These are phyloP conservation scores for Steinernema scapterisci DNA, from an alignment of 2,888 invertebrate species.

Conservation along the genomic window DNA sequence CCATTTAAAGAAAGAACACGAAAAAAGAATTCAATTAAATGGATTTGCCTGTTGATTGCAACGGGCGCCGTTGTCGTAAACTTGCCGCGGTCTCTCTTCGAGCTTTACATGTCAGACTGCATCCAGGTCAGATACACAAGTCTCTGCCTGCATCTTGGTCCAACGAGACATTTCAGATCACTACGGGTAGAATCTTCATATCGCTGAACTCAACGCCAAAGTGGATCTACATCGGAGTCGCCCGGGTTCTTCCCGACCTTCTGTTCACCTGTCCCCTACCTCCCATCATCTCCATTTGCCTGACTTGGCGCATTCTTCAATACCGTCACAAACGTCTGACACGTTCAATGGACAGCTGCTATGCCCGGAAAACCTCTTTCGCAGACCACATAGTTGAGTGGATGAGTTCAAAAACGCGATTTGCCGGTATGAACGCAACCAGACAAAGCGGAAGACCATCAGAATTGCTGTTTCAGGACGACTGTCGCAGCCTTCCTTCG, in stretches of 20 bases:
- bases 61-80: conserved; percentile 15
- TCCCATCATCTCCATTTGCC: conserved; percentile 23
- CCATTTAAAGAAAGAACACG: conserved; percentile 28
- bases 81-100: conserved; percentile 16
- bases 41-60: conserved; percentile 29
- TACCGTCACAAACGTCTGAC: conserved; percentile 32
- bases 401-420: conserved; percentile 20
- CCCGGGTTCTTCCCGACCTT: conserved; percentile 19
- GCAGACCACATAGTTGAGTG: conserved; percentile 29
- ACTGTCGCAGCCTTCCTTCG: not conserved
- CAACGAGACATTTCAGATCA: not conserved
- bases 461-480: not conserved
- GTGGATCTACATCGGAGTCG: conserved; percentile 5
- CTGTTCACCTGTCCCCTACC: conserved; percentile 28
- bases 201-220: not conserved
- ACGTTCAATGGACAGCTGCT: conserved; percentile 22
- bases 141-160: not conserved
- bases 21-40: conserved; percentile 25
- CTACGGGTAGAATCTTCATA: conserved; percentile 19
- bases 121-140: conserved; percentile 14
- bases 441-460: not conserved
- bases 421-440: not conserved
- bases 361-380: conserved; percentile 28
- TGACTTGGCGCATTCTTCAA: conserved; percentile 18
- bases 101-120: conserved; percentile 18